phyloP scores from a whole-genome alignment of 2,113 vertebrate species.

The Helogale parvula region DNA sequence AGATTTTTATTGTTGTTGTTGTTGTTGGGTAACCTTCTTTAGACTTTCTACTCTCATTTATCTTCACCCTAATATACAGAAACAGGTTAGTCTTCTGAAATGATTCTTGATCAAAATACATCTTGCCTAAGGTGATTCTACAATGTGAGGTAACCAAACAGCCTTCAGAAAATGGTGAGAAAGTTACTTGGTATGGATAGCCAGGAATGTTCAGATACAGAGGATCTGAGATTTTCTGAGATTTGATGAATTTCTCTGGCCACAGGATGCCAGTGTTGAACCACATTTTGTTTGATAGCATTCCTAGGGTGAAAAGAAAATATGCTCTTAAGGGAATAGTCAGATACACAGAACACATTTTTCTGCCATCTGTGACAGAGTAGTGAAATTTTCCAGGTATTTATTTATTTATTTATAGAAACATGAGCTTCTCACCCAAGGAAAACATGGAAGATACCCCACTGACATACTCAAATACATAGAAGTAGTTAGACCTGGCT shows the following conservation, averaged over 20 bases:
- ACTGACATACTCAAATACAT: background rate
- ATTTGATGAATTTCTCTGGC: slow-evolving; percentile 79
- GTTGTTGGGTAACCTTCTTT: background rate
- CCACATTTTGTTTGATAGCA: slow-evolving; percentile 55
- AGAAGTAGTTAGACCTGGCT: background rate
- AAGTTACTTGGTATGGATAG: background rate
- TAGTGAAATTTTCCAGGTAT: slow-evolving; percentile 69
- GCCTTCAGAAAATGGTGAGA: background rate
- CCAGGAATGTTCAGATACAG: background rate
- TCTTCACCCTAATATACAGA: background rate
- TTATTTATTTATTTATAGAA: slow-evolving; percentile 55
- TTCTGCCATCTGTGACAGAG: slow-evolving; percentile 67
- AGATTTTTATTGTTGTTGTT: background rate
- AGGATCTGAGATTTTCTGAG: slow-evolving; percentile 23
- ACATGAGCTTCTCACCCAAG: background rate
- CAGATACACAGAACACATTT: slow-evolving; percentile 50
- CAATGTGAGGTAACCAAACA: background rate
- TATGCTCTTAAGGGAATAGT: slow-evolving; percentile 73
- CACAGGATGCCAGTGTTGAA: slow-evolving; percentile 90
- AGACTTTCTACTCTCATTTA: background rate
- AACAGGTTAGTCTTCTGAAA: background rate
- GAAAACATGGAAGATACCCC: background rate
- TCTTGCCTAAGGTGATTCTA: background rate
- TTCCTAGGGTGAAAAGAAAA: slow-evolving; percentile 64
- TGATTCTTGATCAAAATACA: background rate